Base-by-base conservation (phyloP, 64 coral and sea anemone species). In the Platygyra sinensis region DNA sequence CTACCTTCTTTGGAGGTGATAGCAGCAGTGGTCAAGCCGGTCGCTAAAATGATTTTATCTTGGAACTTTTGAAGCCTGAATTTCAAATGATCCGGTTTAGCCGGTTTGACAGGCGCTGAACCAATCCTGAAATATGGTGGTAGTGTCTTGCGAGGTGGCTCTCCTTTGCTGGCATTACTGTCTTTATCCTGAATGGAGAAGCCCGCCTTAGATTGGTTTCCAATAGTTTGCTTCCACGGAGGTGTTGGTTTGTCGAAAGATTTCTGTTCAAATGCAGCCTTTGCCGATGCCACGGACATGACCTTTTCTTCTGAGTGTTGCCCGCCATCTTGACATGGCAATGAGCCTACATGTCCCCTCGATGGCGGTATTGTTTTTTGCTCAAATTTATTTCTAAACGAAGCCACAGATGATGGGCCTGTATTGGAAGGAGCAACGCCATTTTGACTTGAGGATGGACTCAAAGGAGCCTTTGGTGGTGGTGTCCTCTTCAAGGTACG, bases 61-160 rank as follows among this genome's bases (percentile, higher is more conserved):
- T 72, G 65, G 81, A 67, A 85, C 62, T 85, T 85, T 38, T 11
- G 11, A 67, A 85, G 81, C 63, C 39, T 69, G 22, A 28, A 71
- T 51, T 71, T 85, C n/a, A 85, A 71, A 63, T 85, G 65, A 28
- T 18, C 24, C 24, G 81, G 81, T 85, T 85, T 85, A 18, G 20
- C 20, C 50, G 65, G 65, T 38, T 63, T 85, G 62, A 15, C 2
- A 50, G 81, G 81, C 1, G 81, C 81, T 28, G 81, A 33, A 15
- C 81, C 81, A 36, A 85, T 51, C 71, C 81, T 69, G 39, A 50
- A 71, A 4, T 24, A 3, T 1, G 36, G 62, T 25, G 36, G 81
- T 72, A 85, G 27, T 8, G 38, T 22, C 30, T 85, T 85, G 0
- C 81, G 62, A 2, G 3, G 33, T 15, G 81, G 81, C n/a, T 85